Evolutionary conservation across 2,888 invertebrate genomes (phyloP).

Genomic region (Sabellastarte sp.): DNA sequence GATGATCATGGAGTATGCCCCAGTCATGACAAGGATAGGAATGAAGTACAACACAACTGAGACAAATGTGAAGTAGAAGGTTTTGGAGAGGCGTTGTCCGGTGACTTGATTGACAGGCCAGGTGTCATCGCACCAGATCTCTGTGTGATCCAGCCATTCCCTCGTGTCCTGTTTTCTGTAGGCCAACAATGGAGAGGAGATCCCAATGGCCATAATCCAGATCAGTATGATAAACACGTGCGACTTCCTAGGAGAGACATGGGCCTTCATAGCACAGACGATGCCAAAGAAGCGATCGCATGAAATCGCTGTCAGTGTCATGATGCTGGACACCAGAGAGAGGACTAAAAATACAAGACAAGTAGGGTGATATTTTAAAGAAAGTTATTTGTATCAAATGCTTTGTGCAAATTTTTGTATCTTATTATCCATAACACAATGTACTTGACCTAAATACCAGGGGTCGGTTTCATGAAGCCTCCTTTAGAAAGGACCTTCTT

Average conservation of each 20-base stretch:
- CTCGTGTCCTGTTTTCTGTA: slow-evolving; percentile 69
- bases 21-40: slow-evolving; percentile 72
- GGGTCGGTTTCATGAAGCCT: no score
- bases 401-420: no score
- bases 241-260: slow-evolving; percentile 68
- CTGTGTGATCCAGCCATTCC: slow-evolving; percentile 74
- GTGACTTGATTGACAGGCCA: slow-evolving; percentile 35
- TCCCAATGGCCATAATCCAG: slow-evolving; percentile 71
- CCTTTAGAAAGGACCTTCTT: no score
- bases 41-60: slow-evolving; percentile 76
- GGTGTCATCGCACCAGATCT: slow-evolving; percentile 73
- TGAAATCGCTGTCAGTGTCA: slow-evolving; percentile 75
- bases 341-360: slow-evolving; percentile 64
- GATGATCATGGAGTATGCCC: slow-evolving; percentile 69
- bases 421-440: no score
- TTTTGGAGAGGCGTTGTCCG: slow-evolving; percentile 57
- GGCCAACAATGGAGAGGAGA: slow-evolving; percentile 56
- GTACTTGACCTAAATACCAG: no score
- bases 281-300: slow-evolving; percentile 81
- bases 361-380: no score
- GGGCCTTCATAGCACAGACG: slow-evolving; percentile 71
- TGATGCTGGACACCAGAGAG: slow-evolving; percentile 73
- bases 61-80: slow-evolving; percentile 76
- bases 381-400: no score
- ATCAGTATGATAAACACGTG: slow-evolving; percentile 68